Evolutionary conservation across 2,797 vertebrate genomes (phyloP), one percentile per base, ranked within the genome.

Genomic region (Silurus lanzhouensis): DNA sequence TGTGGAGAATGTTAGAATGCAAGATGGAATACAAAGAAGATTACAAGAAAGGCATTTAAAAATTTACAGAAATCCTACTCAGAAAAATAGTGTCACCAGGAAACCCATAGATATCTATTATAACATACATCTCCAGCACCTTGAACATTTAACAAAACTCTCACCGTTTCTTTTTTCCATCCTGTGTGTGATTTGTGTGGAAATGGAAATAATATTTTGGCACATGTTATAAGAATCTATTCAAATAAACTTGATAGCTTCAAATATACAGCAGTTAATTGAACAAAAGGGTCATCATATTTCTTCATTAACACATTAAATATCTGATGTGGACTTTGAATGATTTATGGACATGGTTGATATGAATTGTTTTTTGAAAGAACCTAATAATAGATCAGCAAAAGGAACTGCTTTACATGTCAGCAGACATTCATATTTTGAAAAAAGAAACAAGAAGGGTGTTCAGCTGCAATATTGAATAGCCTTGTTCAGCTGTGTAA

Each of bases 361-460:
- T 84, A 68, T 63, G 38, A 38, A 38, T 66, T 13, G 70, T 63
- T 19, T 81, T 66, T 57, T 25, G 1, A 38, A 81, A 66, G 9
- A 38, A 72, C 20, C 58, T 22, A 63, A 19, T 68, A 22, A 74
- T 63, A 22, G 15, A 67, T 80, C 12, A 31, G 9, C 44, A 81
- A 38, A 68, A 46, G 6, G 44, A 48, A 52, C 68, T 63, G 68
- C 20, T 22, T 19, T 13, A 57, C 15, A 71, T n/a, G 38, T 71
- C 55, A 79, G 55, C 66, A 70, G 83, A 80, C 3, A 25, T 20
- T 66, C 60, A 66, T 3, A 64, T 76, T 83, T 17, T 20, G 66
- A 52, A 76, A 67, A 31, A 25, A 55, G 6, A 25, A 70, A 70
- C 7, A n/a, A 2, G 5, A 70, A 22, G 17, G 13, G 9, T 46